Percentiles rank a stretch among this genome's conserved stretches.
phyloP scores from a whole-genome alignment of 2,888 invertebrate species.

The Nesidiocoris tenuis region DNA sequence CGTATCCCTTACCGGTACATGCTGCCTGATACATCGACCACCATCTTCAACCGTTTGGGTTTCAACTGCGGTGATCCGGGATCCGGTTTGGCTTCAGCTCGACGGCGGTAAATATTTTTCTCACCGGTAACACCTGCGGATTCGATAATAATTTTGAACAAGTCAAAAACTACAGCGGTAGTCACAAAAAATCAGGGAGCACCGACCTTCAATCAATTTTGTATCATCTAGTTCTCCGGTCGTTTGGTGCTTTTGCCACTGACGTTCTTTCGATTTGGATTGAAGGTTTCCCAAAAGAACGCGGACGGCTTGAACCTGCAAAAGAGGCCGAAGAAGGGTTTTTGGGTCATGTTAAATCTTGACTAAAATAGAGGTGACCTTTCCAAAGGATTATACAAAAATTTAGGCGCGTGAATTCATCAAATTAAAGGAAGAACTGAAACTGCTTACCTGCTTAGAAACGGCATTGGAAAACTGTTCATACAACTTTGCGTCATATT shows the following conservation, averaged over 20 bases:
- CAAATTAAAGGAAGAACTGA: too few species aligned
- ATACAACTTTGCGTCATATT: constrained; percentile 86
- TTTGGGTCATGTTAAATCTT: too few species aligned
- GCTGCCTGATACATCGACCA: constrained; percentile 92
- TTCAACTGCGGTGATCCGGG: constrained; percentile 81
- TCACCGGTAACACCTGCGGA: constrained; percentile 74
- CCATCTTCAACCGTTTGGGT: constrained; percentile 81
- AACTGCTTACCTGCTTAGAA: constrained; percentile 69
- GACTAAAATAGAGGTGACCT: too few species aligned
- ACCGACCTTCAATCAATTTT: constrained; percentile 83
- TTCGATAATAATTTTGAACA: neutral
- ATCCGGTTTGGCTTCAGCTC: constrained; percentile 84
- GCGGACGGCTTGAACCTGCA: constrained; percentile 74
- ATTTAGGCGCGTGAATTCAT: too few species aligned
- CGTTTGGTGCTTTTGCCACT: constrained; percentile 92
- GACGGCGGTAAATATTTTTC: constrained; percentile 80
- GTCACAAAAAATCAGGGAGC: neutral
- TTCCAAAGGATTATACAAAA: too few species aligned
- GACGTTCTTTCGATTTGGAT: constrained; percentile 89
- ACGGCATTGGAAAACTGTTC: constrained; percentile 77
- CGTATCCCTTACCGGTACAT: constrained; percentile 73
- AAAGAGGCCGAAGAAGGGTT: too few species aligned
- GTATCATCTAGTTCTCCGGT: constrained; percentile 93
- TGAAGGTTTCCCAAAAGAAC: constrained; percentile 83
- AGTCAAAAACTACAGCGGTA: neutral